phyloP scores from a whole-genome alignment of 2,113 vertebrate species.

The Brienomyrus brachyistius region DNA sequence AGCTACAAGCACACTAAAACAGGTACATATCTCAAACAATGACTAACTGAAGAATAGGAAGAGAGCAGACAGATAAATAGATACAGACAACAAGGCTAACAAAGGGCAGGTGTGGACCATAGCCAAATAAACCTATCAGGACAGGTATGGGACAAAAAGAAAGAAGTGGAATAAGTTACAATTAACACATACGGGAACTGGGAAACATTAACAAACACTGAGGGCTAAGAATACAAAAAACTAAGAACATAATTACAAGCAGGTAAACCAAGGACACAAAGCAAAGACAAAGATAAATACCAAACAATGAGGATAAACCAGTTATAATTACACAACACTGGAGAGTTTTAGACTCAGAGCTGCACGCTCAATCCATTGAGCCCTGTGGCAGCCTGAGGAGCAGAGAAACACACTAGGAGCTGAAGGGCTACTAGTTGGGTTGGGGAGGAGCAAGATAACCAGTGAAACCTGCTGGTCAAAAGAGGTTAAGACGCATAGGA shows the following conservation, averaged over 20 bases:
- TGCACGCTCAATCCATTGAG: not conserved
- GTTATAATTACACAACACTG: not conserved
- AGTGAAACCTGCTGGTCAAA: too few relatives aligned
- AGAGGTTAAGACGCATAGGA: not conserved
- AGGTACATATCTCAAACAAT: not conserved
- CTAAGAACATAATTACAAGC: not conserved
- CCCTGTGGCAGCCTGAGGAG: too few relatives aligned
- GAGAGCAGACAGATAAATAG: not conserved
- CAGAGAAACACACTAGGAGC: too few relatives aligned
- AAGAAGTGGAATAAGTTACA: not conserved
- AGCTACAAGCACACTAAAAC: not conserved
- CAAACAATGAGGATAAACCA: not conserved
- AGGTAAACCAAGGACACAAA: not conserved
- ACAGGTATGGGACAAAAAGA: not conserved
- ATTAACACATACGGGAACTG: not conserved
- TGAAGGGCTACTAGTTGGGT: not conserved
- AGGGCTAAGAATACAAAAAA: not conserved
- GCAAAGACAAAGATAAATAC: not conserved
- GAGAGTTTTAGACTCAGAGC: not conserved
- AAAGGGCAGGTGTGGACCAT: not conserved
- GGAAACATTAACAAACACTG: not conserved
- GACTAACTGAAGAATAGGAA: not conserved
- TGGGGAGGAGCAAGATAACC: too few relatives aligned
- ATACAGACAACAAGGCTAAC: not conserved
- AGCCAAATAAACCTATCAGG: not conserved